Conservation (phyloP, 1,140 invertebrate species). For the Tribolium madens region DNA sequence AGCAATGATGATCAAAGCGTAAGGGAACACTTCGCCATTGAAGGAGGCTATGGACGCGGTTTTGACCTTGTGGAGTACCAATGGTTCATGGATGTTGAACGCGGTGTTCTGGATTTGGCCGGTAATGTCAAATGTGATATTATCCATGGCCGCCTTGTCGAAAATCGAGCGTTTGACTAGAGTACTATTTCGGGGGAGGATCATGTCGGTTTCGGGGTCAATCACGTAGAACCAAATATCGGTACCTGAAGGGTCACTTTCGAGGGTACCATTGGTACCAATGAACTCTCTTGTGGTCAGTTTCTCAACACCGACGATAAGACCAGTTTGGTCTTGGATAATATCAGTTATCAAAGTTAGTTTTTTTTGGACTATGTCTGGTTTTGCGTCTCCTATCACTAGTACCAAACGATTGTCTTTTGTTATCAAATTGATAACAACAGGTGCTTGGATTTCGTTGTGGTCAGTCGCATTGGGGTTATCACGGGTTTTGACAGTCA, state of each 20-base stretch:
- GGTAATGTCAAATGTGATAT: constrained; percentile 76
- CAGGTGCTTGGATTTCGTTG: constrained; percentile 71
- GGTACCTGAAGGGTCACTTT: constrained; percentile 79
- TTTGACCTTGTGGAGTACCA: constrained; percentile 67
- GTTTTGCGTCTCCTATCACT: constrained; percentile 79
- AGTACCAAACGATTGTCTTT: constrained; percentile 81
- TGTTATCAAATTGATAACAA: constrained; percentile 73
- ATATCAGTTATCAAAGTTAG: constrained; percentile 75
- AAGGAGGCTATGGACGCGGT: constrained; percentile 73
- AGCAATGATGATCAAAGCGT: constrained; percentile 87
- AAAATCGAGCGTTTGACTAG: constrained; percentile 74
- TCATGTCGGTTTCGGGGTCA: constrained; percentile 81
- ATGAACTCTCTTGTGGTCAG: constrained; percentile 77
- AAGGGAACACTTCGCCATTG: constrained; percentile 83
- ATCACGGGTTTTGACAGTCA: constrained; percentile 81
- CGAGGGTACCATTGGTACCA: constrained; percentile 79
- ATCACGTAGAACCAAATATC: constrained; percentile 90
- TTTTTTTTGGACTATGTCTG: constrained; percentile 76
- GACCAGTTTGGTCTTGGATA: constrained; percentile 79
- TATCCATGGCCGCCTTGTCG: constrained; percentile 71
- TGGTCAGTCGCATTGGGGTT: constrained; percentile 76
- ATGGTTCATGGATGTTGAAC: constrained; percentile 76
- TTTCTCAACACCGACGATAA: constrained; percentile 84
- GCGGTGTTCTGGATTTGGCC: constrained; percentile 75
- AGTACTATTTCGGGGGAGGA: constrained; percentile 79